Conservation (phyloP, 2,888 invertebrate species). For the Zygaena filipendulae region DNA sequence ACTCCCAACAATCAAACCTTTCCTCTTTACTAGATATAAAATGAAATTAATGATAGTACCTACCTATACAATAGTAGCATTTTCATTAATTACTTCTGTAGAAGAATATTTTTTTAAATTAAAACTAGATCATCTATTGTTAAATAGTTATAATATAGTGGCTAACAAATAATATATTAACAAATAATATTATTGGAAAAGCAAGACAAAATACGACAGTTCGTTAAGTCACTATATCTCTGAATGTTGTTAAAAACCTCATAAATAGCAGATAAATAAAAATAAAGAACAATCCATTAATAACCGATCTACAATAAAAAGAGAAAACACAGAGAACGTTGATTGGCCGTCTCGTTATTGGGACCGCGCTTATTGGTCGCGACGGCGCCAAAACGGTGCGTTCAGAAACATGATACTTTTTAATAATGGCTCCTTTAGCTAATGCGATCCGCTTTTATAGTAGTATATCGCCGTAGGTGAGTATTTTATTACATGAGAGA, state of each 20-base stretch:
- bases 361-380: slow-evolving; percentile 47
- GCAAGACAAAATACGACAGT: slow-evolving; percentile 21
- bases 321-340: slow-evolving; percentile 30
- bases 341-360: slow-evolving; percentile 47
- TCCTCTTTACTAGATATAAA: too few relatives aligned
- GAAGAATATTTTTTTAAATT: too few relatives aligned
- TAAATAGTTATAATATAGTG: too few relatives aligned
- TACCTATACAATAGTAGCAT: too few relatives aligned
- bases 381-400: slow-evolving; percentile 35
- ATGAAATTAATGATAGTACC: too few relatives aligned
- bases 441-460: slow-evolving; percentile 64
- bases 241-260: too few relatives aligned
- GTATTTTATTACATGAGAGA: slow-evolving; percentile 59
- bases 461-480: slow-evolving; percentile 37
- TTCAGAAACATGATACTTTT: slow-evolving; percentile 66
- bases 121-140: too few relatives aligned
- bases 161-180: too few relatives aligned
- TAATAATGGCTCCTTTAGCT: slow-evolving; percentile 67
- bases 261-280: slow-evolving; percentile 56
- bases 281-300: slow-evolving; percentile 67
- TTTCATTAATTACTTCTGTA: too few relatives aligned
- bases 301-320: slow-evolving; percentile 53
- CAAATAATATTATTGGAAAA: too few relatives aligned
- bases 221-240: too few relatives aligned
- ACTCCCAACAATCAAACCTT: too few relatives aligned